Conservation (phyloP, 1,140 invertebrate genomes). For the Diprion similis region DNA sequence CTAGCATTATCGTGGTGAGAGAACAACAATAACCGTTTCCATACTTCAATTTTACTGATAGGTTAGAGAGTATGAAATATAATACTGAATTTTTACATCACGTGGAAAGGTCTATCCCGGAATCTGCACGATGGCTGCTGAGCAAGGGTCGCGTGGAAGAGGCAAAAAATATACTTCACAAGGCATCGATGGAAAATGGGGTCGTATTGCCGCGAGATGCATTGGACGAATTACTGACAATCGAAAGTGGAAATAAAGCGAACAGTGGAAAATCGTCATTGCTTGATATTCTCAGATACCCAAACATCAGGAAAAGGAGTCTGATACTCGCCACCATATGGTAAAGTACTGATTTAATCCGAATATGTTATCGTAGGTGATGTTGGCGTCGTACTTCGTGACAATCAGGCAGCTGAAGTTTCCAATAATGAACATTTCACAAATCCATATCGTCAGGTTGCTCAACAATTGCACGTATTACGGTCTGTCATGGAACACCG, state of each 20-base stretch:
- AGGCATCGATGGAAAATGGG: slow-evolving; percentile 73
- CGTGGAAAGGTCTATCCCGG: slow-evolving; percentile 75
- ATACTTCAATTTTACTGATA: slow-evolving; percentile 12
- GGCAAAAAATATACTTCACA: slow-evolving; percentile 73
- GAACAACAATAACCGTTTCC: background rate
- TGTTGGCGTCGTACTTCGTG: too few species aligned
- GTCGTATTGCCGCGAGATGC: slow-evolving; percentile 65
- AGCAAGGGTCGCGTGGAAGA: slow-evolving; percentile 77
- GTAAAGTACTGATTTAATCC: slow-evolving; percentile 52
- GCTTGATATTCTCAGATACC: slow-evolving; percentile 75
- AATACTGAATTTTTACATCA: slow-evolving; percentile 16
- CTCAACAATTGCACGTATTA: slow-evolving; percentile 83
- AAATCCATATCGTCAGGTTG: slow-evolving; percentile 63
- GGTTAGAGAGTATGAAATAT: background rate
- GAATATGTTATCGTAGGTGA: too few species aligned
- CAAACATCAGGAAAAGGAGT: slow-evolving; percentile 74
- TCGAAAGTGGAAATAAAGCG: slow-evolving; percentile 51
- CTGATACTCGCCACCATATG: slow-evolving; percentile 81
- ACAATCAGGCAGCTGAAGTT: too few species aligned
- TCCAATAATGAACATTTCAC: too few species aligned
- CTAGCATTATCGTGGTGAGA: slow-evolving; percentile 80
- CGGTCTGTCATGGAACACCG: slow-evolving; percentile 81
- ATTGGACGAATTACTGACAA: slow-evolving; percentile 63
- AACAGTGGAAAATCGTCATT: slow-evolving; percentile 63
- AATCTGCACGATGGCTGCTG: slow-evolving; percentile 82